Evolutionary conservation across 2,888 invertebrate species (phyloP), one percentile per base, ranked within the genome.

Genomic region (Lobophora halterata): DNA sequence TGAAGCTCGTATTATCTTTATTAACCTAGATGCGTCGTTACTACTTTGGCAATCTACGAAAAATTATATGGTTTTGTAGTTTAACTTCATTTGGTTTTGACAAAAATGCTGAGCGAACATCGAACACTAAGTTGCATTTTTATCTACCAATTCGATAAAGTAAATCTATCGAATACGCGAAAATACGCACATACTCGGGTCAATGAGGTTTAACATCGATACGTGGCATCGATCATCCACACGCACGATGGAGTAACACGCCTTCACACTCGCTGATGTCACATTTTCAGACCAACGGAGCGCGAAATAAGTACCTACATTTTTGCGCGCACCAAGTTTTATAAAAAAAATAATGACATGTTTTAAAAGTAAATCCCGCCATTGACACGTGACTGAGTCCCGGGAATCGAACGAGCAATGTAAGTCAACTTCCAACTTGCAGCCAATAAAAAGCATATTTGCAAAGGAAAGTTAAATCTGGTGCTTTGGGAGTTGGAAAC

Each of bases 221-320:
- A 47, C 12, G 38, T 41, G 35, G 4, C 41, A 42, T 39, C 28
- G 38, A 40, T 42, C 48, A 48, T 38, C 50, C 41, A 42, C 45
- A 49, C 46, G 40, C 43, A 36, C 43, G 43, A 33, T 27, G 41
- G 38, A 44, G 50, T 48, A 46, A 61, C 53, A 59, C 71, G 73
- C 69, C 79, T 75, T 73, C 79, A 73, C 83, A 78, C 78, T 67
- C 66, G 75, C 79, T 78, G 80, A 83, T 80, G 83, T 83, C 87
- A 86, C 83, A 82, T 87, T 86, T 79, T 82, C 87, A 81, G 82
- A 67, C 65, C 87, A 87, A 52, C 79, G 87, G 85, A 87, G 86
- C 87, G 86, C 70, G 79, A 83, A 86, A 87, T 87, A 87, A 86
- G 86, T 83, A 87, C n/a, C n/a, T n/a, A n/a, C 86, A 86, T 86